Percentiles rank a stretch among this genome's conserved stretches.
Conservation (phyloP, 2,797 vertebrate species). For the Coendou prehensilis region DNA sequence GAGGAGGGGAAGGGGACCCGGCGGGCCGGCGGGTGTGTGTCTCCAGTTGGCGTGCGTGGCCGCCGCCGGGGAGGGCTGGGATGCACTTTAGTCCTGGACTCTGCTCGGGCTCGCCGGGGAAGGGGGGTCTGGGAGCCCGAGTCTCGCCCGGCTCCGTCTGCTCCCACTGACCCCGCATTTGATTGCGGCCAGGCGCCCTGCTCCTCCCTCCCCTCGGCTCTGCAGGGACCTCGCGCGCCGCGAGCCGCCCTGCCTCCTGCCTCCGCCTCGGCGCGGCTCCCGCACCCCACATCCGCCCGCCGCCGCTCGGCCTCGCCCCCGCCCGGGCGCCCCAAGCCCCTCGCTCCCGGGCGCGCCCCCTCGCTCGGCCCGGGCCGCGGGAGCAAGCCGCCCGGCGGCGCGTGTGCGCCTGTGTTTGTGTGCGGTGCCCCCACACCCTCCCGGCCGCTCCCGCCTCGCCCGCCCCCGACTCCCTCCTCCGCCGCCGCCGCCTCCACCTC, state of each 20-base stretch:
- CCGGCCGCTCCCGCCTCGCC: conserved; percentile 80
- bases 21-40: conserved; percentile 76
- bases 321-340: conserved; percentile 66
- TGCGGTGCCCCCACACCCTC: conserved; percentile 74
- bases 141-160: conserved; percentile 92
- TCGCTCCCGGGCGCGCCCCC: conserved; percentile 89
- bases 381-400: conserved; percentile 80
- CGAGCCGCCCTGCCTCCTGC: conserved; percentile 83
- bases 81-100: conserved; percentile 88
- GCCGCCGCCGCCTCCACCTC: conserved; percentile 35
- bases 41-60: conserved; percentile 72
- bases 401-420: conserved; percentile 80
- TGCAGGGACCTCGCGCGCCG: conserved; percentile 90
- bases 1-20: conserved; percentile 80
- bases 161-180: conserved; percentile 96
- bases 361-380: conserved; percentile 85
- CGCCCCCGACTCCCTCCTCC: conserved; percentile 77
- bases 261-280: conserved; percentile 81
- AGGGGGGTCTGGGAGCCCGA: conserved; percentile 89
- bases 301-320: conserved; percentile 80
- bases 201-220: conserved; percentile 84
- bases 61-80: conserved; percentile 80
- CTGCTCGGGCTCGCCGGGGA: conserved; percentile 88
- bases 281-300: conserved; percentile 81
- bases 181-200: conserved; percentile 92